phyloP scores from a whole-genome alignment of 2,113 vertebrate genomes.

The Epinephelus cyanopodus region DNA sequence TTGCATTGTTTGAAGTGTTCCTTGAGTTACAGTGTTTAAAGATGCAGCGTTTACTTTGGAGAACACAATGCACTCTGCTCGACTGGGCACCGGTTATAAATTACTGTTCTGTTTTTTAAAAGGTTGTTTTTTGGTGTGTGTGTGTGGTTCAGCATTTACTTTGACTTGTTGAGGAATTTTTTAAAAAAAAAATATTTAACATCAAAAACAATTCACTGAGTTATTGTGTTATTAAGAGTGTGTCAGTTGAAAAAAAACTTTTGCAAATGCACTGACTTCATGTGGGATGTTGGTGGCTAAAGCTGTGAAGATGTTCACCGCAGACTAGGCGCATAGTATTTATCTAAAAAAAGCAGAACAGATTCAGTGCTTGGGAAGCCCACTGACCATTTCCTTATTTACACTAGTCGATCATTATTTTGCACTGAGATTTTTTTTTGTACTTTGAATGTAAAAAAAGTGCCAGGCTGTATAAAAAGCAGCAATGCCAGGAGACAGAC shows the following conservation, averaged over 20 bases:
- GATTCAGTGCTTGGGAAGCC: too few species aligned
- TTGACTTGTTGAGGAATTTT: neutral
- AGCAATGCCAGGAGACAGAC: too few species aligned
- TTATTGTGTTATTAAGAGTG: neutral
- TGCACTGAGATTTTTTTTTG: too few species aligned
- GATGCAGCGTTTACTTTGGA: constrained; percentile 28
- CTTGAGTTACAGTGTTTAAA: constrained; percentile 44
- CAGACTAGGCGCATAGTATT: neutral
- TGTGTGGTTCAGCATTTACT: neutral
- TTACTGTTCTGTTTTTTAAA: neutral
- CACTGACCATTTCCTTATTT: too few species aligned
- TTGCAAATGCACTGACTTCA: neutral
- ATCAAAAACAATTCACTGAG: neutral
- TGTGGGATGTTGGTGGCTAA: neutral
- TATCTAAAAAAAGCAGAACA: too few species aligned
- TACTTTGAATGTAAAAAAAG: too few species aligned
- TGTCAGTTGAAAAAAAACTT: neutral
- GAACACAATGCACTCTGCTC: constrained; percentile 17
- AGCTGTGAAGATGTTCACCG: neutral
- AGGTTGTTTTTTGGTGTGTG: neutral
- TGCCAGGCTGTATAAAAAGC: too few species aligned
- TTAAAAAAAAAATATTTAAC: neutral
- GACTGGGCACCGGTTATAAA: constrained; percentile 19
- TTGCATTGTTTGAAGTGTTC: constrained; percentile 18
- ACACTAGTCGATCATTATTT: too few species aligned